Evolutionary conservation across 1,140 invertebrate genomes (phyloP).

Genomic region (Aphaenogaster floridana): DNA sequence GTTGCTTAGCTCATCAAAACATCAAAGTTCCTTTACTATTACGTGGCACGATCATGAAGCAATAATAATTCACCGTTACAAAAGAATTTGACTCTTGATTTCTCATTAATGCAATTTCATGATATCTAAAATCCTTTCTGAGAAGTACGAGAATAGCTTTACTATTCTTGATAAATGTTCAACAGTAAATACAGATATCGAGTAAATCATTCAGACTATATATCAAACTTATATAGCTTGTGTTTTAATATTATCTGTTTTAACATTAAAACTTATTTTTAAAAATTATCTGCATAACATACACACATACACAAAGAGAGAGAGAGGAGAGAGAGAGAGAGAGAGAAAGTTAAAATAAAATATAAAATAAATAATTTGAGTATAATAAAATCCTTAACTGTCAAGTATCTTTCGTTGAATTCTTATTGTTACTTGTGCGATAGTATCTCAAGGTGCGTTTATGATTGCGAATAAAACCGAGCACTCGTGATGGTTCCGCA

Average conservation of each 20-base stretch:
- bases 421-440: constrained; percentile 19
- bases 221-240: not conserved
- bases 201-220: not conserved
- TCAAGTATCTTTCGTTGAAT: constrained; percentile 21
- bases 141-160: not conserved
- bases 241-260: not conserved
- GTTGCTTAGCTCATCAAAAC: constrained; percentile 34
- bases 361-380: constrained; percentile 6
- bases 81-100: not conserved
- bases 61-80: not conserved
- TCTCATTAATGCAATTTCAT: not conserved
- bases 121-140: not conserved
- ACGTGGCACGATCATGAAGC: not conserved
- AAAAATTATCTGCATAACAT: not conserved
- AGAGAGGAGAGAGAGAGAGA: not conserved
- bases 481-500: constrained; percentile 45
- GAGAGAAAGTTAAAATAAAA: not conserved
- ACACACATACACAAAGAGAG: not conserved
- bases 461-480: constrained; percentile 44
- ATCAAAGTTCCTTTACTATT: constrained; percentile 28
- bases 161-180: not conserved
- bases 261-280: not conserved
- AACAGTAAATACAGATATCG: not conserved
- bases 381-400: not conserved
- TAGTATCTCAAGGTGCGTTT: constrained; percentile 36